A percentile compares a stretch with the other conserved stretches of the same genome.
Evolutionary conservation across 2,888 invertebrate genomes (phyloP).

Genomic region (Linnaemya vulpina): DNA sequence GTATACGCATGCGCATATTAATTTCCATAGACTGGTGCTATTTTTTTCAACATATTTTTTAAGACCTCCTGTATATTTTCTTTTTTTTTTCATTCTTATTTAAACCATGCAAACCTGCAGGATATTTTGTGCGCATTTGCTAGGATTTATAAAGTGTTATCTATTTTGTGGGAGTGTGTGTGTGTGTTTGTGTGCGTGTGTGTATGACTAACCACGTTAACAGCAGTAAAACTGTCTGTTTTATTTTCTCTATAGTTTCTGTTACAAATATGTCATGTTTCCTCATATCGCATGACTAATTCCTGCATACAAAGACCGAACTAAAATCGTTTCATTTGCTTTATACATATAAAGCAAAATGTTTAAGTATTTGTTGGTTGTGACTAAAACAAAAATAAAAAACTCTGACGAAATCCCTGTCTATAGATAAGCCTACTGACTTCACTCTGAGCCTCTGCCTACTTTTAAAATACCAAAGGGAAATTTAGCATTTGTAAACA

Average conservation of each 20-base stretch:
- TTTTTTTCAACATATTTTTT: background rate
- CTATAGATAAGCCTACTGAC: slow-evolving; percentile 67
- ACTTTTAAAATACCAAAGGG: slow-evolving; percentile 60
- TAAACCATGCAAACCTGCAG: slow-evolving; percentile 30
- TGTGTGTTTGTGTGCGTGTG: background rate
- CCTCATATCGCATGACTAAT: slow-evolving; percentile 65
- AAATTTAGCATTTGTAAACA: slow-evolving; percentile 71
- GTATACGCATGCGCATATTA: too few species aligned
- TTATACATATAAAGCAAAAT: slow-evolving; percentile 35
- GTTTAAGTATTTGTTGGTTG: slow-evolving; percentile 51
- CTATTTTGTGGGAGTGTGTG: background rate
- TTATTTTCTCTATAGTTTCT: slow-evolving; percentile 13
- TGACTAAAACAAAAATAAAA: slow-evolving; percentile 44
- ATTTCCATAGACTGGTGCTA: too few species aligned
- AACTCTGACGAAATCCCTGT: slow-evolving; percentile 68
- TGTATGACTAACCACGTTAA: background rate
- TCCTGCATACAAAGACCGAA: slow-evolving; percentile 15
- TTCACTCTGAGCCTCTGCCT: slow-evolving; percentile 45
- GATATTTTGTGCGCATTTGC: background rate
- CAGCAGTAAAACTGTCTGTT: slow-evolving; percentile 54
- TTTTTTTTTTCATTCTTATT: slow-evolving; percentile 1
- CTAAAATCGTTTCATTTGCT: slow-evolving; percentile 14
- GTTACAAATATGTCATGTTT: slow-evolving; percentile 60
- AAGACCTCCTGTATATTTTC: slow-evolving; percentile 49
- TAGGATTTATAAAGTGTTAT: slow-evolving; percentile 21